These are phyloP conservation scores for Centruroides vittatus DNA, from an alignment of 1,140 invertebrate species.

Conservation along the genomic window DNA sequence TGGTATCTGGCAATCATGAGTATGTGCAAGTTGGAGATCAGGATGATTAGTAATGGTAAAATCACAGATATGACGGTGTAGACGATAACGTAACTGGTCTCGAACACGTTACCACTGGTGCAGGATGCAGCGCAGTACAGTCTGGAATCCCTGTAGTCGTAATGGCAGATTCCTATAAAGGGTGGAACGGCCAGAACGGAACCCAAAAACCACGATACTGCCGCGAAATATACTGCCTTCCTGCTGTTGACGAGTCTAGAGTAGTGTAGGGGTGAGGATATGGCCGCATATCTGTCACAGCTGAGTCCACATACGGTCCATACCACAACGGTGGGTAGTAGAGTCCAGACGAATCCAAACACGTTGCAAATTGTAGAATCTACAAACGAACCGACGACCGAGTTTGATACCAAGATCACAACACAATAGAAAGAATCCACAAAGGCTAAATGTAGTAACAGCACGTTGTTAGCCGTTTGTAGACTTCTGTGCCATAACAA, in stretches of 20 bases:
- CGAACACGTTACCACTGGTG: constrained; percentile 37
- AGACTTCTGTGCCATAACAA: constrained; percentile 28
- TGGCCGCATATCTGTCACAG: constrained; percentile 61
- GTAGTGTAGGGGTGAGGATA: constrained; percentile 59
- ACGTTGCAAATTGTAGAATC: constrained; percentile 23
- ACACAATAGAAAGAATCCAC: constrained; percentile 49
- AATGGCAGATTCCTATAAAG: constrained; percentile 35
- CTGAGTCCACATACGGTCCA: constrained; percentile 67
- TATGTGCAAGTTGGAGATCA: constrained; percentile 49
- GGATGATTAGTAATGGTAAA: constrained; percentile 48
- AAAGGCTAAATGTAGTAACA: constrained; percentile 51
- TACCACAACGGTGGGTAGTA: constrained; percentile 53
- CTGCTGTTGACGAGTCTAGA: constrained; percentile 49
- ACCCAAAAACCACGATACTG: constrained; percentile 30
- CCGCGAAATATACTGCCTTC: constrained; percentile 37
- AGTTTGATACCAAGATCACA: constrained; percentile 31
- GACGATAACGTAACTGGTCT: constrained; percentile 39
- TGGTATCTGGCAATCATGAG: constrained; percentile 64
- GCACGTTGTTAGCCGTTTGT: constrained; percentile 43
- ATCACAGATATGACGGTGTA: constrained; percentile 48
- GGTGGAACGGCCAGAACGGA: constrained; percentile 22
- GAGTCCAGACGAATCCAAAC: constrained; percentile 44
- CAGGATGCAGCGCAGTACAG: constrained; percentile 50
- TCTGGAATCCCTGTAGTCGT: constrained; percentile 38
- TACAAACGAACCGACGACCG: constrained; percentile 29